A percentile compares a stretch with the other conserved stretches of the same genome.
Conservation (phyloP, 2,888 invertebrate species). For the Epistrophe grossulariae region DNA sequence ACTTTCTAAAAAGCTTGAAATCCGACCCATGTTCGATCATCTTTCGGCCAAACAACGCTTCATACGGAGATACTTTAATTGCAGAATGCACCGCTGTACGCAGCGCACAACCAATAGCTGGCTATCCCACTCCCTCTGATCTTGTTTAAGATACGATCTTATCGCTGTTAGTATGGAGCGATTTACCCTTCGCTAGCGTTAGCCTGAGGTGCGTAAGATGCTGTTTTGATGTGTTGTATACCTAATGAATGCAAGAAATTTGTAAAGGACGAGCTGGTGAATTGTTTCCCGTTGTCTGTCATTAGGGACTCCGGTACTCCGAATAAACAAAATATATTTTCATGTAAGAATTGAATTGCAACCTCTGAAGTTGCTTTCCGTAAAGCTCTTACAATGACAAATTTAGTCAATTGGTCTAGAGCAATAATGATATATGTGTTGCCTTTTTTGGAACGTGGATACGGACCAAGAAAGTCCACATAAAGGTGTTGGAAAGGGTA, state of each 20-base stretch:
- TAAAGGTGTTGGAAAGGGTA: slow-evolving; percentile 7
- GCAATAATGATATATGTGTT: slow-evolving; percentile 5
- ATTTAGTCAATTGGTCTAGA: slow-evolving; percentile 23
- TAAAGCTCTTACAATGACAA: neutral
- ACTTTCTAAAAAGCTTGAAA: neutral
- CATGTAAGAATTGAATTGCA: neutral
- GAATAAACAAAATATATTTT: slow-evolving; percentile 11
- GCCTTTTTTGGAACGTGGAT: slow-evolving; percentile 2
- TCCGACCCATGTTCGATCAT: neutral
- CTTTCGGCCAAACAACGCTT: neutral
- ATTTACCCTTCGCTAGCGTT: slow-evolving; percentile 1
- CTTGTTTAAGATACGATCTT: neutral
- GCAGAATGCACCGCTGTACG: neutral
- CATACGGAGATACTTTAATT: neutral
- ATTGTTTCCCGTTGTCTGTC: too few species aligned
- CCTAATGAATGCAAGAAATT: neutral
- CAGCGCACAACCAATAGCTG: neutral
- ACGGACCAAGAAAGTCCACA: slow-evolving; percentile 1
- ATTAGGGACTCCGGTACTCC: neutral
- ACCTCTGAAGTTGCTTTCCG: neutral
- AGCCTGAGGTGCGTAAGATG: slow-evolving; percentile 8
- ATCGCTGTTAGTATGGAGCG: neutral
- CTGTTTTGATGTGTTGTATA: neutral
- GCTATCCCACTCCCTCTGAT: neutral
- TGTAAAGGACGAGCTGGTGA: too few species aligned